Evolutionary conservation across 2,113 vertebrate genomes (phyloP).

Genomic region (Cygnus buccinator): DNA sequence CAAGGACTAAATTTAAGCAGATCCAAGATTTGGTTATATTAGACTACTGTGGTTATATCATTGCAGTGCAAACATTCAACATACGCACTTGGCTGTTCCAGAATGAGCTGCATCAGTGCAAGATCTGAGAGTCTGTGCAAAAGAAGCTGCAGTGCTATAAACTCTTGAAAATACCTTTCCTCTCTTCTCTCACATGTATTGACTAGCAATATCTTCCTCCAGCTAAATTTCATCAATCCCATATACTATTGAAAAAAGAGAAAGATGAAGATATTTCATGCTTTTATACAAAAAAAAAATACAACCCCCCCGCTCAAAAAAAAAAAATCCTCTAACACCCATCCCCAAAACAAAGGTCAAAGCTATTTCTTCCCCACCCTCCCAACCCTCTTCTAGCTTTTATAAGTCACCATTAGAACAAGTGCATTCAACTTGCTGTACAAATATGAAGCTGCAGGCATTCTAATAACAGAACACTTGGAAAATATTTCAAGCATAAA

Average conservation of each 20-base stretch:
- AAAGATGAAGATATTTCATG: not conserved
- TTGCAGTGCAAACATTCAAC: not conserved
- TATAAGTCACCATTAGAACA: not conserved
- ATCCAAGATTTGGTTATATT: not conserved
- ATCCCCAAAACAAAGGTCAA: not conserved
- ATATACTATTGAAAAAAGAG: not conserved
- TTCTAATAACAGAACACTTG: slow-evolving; percentile 64
- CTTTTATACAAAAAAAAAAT: not conserved
- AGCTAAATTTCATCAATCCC: not conserved
- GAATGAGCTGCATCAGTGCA: not conserved
- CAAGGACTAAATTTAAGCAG: not conserved
- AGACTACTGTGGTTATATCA: not conserved
- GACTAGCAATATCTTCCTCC: not conserved
- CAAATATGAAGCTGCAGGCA: slow-evolving; percentile 63
- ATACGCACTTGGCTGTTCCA: not conserved
- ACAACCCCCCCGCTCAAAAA: fast-evolving
- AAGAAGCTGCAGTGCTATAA: not conserved
- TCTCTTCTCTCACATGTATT: not conserved
- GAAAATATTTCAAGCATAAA: slow-evolving; percentile 76
- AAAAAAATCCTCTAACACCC: not conserved
- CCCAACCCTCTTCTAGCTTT: not conserved
- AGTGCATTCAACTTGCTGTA: slow-evolving; percentile 37
- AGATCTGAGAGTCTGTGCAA: not conserved
- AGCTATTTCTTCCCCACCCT: not conserved
- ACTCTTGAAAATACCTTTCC: not conserved